These are phyloP conservation scores for Mormyrus iriodes DNA, from an alignment of 2,113 vertebrate species.

Conservation along the genomic window DNA sequence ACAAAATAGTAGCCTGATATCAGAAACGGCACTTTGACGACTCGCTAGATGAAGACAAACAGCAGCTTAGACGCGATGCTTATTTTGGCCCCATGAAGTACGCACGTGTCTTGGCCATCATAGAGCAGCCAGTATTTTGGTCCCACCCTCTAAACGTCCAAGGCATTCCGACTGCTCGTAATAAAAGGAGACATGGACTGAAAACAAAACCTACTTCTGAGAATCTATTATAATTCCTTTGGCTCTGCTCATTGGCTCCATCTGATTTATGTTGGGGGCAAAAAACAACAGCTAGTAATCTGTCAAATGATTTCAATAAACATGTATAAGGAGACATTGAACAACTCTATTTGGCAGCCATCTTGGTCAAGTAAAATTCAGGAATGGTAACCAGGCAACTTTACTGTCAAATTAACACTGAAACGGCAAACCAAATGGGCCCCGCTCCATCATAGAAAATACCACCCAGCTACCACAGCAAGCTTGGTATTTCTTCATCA, in stretches of 20 bases:
- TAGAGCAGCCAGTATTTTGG: neutral
- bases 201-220: slow-evolving; percentile 31
- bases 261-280: slow-evolving; percentile 26
- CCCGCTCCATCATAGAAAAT: neutral
- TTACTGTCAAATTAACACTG: neutral
- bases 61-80: neutral
- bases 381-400: neutral
- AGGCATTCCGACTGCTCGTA: neutral
- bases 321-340: neutral
- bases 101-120: neutral
- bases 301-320: neutral
- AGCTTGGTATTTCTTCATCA: neutral
- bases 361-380: neutral
- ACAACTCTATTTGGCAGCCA: neutral
- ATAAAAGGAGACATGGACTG: neutral
- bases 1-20: neutral
- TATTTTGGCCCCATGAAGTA: neutral
- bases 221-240: slow-evolving; percentile 34
- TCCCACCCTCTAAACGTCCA: neutral
- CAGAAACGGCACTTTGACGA: neutral
- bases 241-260: slow-evolving; percentile 35
- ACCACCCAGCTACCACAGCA: neutral
- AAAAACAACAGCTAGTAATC: slow-evolving; percentile 1
- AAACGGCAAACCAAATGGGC: neutral
- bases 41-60: neutral